phyloP scores from a whole-genome alignment of 2,113 vertebrate genomes.

The Neogale vison region DNA sequence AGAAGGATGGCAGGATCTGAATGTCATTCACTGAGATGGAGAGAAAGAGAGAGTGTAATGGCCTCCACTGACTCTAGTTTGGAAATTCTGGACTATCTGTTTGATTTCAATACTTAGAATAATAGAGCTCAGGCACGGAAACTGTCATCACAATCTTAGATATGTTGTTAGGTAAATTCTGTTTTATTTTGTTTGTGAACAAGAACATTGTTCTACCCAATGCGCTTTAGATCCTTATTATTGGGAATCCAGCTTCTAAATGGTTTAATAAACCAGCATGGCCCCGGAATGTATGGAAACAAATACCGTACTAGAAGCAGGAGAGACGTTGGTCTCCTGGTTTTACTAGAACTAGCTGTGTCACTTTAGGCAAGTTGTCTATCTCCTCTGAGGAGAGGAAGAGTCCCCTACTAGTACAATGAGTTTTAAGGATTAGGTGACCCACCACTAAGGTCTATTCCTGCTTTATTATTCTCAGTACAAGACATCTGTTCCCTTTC shows the following conservation, averaged over 20 bases:
- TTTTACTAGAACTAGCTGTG: background rate
- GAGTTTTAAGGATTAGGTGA: background rate
- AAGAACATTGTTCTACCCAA: background rate
- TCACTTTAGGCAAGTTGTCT: background rate
- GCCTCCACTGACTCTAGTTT: background rate
- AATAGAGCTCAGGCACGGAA: background rate
- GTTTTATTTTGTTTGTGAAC: constrained; percentile 14
- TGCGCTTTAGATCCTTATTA: background rate
- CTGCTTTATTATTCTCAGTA: background rate
- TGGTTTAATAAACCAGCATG: background rate
- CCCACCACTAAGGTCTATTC: background rate
- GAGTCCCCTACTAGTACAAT: background rate
- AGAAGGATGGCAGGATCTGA: background rate
- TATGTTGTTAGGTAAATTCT: background rate
- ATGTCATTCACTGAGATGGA: background rate
- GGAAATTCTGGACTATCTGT: background rate
- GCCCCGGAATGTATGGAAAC: accelerated
- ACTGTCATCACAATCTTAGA: background rate
- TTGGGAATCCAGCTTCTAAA: background rate
- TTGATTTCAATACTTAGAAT: background rate
- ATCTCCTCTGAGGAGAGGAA: background rate
- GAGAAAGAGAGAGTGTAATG: background rate
- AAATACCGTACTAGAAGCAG: background rate
- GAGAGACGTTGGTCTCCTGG: background rate
- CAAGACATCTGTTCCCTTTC: background rate